Evolutionary conservation across 53 echinoderm and acorn worm genomes (phyloP).

Genomic region (Pentamera pediparva): DNA sequence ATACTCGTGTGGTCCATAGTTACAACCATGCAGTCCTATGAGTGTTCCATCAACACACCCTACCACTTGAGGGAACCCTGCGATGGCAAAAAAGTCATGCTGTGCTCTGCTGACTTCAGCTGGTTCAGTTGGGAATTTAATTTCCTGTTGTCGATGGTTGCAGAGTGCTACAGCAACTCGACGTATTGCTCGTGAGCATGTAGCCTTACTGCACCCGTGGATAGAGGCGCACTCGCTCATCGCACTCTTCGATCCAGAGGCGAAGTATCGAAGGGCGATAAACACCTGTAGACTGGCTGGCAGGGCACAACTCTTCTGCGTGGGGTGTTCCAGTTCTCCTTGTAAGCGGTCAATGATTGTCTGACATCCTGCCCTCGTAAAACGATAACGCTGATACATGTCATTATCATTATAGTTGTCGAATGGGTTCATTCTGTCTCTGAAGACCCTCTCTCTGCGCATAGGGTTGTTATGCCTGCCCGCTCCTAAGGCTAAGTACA

Average conservation of each 20-base stretch:
- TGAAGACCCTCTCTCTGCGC: not conserved
- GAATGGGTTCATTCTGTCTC: constrained; percentile 13
- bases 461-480: too few species aligned
- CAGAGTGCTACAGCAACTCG: not conserved
- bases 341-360: not conserved
- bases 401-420: not conserved
- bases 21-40: constrained; percentile 13
- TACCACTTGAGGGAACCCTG: not conserved
- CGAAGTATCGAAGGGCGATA: constrained; percentile 6
- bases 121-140: not conserved
- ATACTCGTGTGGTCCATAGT: constrained; percentile 17
- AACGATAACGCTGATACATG: constrained; percentile 1
- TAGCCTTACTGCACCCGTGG: constrained; percentile 10
- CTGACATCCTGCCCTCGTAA: constrained; percentile 17
- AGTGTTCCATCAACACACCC: not conserved
- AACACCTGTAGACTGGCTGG: constrained; percentile 1
- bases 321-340: not conserved
- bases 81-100: not conserved
- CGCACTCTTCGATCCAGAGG: constrained; percentile 12
- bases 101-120: not conserved
- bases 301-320: not conserved
- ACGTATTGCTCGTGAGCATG: not conserved
- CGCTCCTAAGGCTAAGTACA: too few species aligned
- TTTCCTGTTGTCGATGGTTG: not conserved
- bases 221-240: constrained; percentile 1